phyloP scores from a whole-genome alignment of 2,888 invertebrate species.

The Pyralis farinalis region DNA sequence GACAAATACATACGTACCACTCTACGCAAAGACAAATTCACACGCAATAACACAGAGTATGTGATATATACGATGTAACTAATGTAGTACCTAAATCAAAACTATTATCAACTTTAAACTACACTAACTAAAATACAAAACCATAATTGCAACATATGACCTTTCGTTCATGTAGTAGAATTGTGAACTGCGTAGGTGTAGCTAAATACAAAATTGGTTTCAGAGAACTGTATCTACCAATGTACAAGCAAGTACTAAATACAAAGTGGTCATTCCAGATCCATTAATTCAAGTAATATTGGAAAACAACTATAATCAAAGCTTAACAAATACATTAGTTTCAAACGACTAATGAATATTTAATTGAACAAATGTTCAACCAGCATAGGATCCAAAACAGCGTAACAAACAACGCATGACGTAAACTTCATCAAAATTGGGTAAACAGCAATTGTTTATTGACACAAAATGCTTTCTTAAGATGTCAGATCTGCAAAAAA shows the following conservation, averaged over 20 bases:
- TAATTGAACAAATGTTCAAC: constrained; percentile 13
- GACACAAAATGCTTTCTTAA: no score
- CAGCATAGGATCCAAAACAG: background rate
- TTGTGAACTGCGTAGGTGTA: constrained; percentile 60
- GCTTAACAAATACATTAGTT: background rate
- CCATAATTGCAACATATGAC: constrained; percentile 37
- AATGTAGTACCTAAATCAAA: background rate
- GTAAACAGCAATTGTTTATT: no score
- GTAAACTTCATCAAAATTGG: no score
- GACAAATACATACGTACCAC: constrained; percentile 26
- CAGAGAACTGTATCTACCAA: constrained; percentile 44
- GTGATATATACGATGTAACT: background rate
- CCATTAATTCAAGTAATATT: constrained; percentile 34
- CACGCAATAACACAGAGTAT: constrained; percentile 6
- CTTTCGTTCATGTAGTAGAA: constrained; percentile 47
- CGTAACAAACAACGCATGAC: no score
- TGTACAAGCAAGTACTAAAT: constrained; percentile 32
- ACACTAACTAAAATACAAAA: constrained; percentile 13
- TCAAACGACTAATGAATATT: background rate
- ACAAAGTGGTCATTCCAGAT: constrained; percentile 51
- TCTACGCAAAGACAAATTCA: constrained; percentile 10
- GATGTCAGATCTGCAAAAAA: no score
- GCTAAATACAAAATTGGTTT: constrained; percentile 67
- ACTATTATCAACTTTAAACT: constrained; percentile 4
- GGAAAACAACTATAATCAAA: background rate